These are phyloP conservation scores for Microcebus griseorufus DNA, from an alignment of 2,113 vertebrate species.

Conservation along the genomic window DNA sequence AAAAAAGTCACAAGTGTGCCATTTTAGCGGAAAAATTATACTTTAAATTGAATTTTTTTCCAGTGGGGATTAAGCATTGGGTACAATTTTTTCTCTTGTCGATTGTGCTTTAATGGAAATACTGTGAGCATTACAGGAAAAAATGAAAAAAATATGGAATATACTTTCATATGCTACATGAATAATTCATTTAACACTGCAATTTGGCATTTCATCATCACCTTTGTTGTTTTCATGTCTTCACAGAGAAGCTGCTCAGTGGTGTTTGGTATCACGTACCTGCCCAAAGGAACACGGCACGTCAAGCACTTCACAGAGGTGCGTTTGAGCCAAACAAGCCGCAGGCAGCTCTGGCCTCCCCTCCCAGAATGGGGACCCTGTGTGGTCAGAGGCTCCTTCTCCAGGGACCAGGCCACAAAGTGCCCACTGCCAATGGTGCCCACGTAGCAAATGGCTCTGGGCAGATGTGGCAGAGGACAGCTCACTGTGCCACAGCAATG, in stretches of 20 bases:
- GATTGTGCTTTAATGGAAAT: constrained; percentile 64
- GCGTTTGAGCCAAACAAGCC: background rate
- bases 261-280: background rate
- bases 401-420: background rate
- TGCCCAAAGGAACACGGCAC: background rate
- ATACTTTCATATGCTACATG: constrained; percentile 64
- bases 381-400: background rate
- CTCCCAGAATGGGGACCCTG: fast-evolving
- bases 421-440: background rate
- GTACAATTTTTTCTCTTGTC: constrained; percentile 44
- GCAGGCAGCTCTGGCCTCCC: background rate
- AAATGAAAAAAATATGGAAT: constrained; percentile 52
- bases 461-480: background rate
- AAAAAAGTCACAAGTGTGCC: background rate
- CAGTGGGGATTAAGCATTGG: constrained; percentile 6
- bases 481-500: background rate
- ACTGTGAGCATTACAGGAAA: constrained; percentile 41
- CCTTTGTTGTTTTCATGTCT: background rate
- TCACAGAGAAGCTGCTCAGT: background rate
- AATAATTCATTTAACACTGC: constrained; percentile 78
- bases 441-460: background rate
- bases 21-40: constrained; percentile 26
- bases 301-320: background rate
- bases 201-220: constrained; percentile 55
- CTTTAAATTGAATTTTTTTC: constrained; percentile 60